Percentiles rank a stretch among this genome's conserved stretches.
Conservation (phyloP, 2,888 invertebrate species). For the Helicoverpa assulta region DNA sequence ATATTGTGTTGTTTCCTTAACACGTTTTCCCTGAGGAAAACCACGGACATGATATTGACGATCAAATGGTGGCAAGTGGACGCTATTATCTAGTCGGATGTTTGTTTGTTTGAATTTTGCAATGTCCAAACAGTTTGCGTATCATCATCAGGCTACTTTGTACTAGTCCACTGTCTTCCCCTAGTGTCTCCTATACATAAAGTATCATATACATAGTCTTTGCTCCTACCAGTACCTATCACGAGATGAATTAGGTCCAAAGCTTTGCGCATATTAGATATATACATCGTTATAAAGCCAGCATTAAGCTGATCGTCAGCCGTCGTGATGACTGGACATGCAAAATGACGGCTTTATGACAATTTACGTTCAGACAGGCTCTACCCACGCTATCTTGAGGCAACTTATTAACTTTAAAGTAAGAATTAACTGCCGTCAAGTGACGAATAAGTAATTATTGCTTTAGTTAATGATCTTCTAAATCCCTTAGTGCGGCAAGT, state of each 20-base stretch:
- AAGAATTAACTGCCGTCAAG: constrained; percentile 35
- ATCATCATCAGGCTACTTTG: too few species aligned
- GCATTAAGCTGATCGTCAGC: too few species aligned
- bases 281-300: too few species aligned
- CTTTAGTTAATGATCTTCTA: constrained; percentile 64
- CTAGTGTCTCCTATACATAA: too few species aligned
- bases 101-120: neutral
- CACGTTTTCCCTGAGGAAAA: constrained; percentile 48
- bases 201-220: too few species aligned
- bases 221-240: too few species aligned
- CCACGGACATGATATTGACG: constrained; percentile 6
- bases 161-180: too few species aligned
- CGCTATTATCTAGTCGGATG: neutral
- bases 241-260: too few species aligned
- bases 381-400: neutral
- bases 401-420: constrained; percentile 18
- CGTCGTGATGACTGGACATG: too few species aligned
- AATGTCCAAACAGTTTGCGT: too few species aligned
- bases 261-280: too few species aligned
- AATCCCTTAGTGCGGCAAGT: constrained; percentile 72
- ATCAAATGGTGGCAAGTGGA: constrained; percentile 12
- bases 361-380: neutral
- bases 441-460: constrained; percentile 64
- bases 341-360: neutral
- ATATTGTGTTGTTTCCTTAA: constrained; percentile 47